A percentile compares a stretch with the other conserved stretches of the same genome.
Evolutionary conservation across 2,797 vertebrate species (phyloP).

Genomic region (Capromys pilorides): DNA sequence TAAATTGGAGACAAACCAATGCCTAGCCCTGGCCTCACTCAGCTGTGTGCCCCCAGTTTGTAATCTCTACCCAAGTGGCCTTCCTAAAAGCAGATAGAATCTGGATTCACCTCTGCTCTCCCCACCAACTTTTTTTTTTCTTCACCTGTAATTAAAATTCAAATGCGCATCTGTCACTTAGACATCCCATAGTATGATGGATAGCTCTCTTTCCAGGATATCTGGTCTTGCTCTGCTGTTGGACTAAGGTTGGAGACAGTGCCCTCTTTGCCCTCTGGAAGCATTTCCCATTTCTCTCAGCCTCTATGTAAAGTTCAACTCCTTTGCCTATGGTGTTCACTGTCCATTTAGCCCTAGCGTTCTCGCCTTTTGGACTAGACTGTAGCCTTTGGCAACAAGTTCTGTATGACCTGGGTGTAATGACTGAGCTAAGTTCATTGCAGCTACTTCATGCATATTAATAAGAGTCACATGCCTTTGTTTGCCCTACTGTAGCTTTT

Average conservation of each 20-base stretch:
- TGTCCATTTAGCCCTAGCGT: background rate
- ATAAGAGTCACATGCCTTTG: background rate
- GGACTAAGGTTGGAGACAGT: background rate
- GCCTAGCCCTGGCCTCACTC: background rate
- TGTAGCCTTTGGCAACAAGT: background rate
- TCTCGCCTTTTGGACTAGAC: background rate
- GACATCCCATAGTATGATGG: background rate
- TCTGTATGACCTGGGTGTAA: background rate
- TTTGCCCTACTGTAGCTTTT: background rate
- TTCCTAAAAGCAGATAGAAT: background rate
- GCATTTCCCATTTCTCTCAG: background rate
- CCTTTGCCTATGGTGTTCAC: background rate
- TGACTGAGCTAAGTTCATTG: background rate
- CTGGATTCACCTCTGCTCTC: background rate
- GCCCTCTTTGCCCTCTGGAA: background rate
- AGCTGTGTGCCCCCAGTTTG: background rate
- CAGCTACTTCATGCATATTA: background rate
- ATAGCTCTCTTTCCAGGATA: background rate
- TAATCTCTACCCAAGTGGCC: background rate
- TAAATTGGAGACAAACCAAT: background rate
- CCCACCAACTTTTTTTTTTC: background rate
- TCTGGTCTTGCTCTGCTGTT: background rate
- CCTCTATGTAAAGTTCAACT: background rate
- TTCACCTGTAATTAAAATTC: background rate
- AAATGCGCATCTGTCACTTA: background rate